Percentiles rank a stretch among this genome's conserved stretches.
These are phyloP conservation scores for Lerema accius DNA, from an alignment of 1,140 invertebrate species.

Conservation along the genomic window DNA sequence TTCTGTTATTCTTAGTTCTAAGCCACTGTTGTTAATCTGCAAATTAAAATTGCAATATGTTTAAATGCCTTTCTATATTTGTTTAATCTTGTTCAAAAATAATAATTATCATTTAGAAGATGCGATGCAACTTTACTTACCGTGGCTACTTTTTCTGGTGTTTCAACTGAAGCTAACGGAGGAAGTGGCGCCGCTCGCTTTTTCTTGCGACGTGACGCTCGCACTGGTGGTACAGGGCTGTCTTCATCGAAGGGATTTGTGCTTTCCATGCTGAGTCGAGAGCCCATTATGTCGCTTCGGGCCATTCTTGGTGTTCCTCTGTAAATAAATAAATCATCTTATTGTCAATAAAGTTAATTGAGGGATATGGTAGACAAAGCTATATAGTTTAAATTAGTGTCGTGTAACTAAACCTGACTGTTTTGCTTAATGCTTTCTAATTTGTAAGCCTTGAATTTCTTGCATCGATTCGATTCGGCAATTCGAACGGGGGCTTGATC, in stretches of 20 bases:
- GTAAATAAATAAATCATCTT: too few species aligned
- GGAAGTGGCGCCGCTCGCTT: conserved; percentile 79
- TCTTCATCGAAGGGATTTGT: conserved; percentile 83
- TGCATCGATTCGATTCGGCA: too few species aligned
- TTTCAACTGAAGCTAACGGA: conserved; percentile 42
- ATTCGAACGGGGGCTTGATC: too few species aligned
- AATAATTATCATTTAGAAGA: too few species aligned
- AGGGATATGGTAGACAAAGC: too few species aligned
- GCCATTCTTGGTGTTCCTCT: conserved; percentile 69
- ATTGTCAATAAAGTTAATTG: too few species aligned
- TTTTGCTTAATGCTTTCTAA: too few species aligned
- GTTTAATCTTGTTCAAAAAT: background rate
- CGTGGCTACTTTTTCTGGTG: conserved; percentile 54
- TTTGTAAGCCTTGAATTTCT: too few species aligned
- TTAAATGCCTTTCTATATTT: background rate
- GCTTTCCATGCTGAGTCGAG: conserved; percentile 81
- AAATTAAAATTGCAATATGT: conserved; percentile 30
- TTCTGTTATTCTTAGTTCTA: conserved; percentile 60
- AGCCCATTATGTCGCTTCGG: conserved; percentile 76
- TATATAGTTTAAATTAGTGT: too few species aligned
- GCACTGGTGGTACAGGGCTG: conserved; percentile 65
- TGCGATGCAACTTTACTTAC: conserved; percentile 4
- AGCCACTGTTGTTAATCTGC: conserved; percentile 49
- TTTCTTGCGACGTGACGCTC: conserved; percentile 80
- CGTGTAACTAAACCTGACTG: too few species aligned